Base-by-base conservation (phyloP, 2,113 vertebrate genomes). In the Semnornis frantzii region DNA sequence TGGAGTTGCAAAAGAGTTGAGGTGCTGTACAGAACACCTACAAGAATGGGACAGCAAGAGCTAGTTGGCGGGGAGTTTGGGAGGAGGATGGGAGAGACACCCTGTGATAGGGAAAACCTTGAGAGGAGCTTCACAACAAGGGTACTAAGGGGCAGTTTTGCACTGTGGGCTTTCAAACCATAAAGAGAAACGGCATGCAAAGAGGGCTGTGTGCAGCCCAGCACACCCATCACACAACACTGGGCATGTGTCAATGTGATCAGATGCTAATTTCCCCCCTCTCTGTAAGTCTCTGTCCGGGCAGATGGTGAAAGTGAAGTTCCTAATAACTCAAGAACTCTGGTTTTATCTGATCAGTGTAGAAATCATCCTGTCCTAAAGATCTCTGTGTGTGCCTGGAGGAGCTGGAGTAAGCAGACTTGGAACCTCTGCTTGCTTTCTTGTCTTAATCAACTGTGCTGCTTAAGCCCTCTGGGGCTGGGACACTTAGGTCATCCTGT, bases 181-280 rank as follows among this genome's bases (percentile, higher is more conserved):
- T 71, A 6, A 62, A 81, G 34, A 55, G 39, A 80, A 80, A 48
- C 12, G 68, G 20, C 28, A 64, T 85, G 34, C 37, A 79, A 37
- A n/a, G 34, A 12, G 7, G 18, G 8, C 81, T 65, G 20, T 0
- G 0, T 50, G 44, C 20, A n/a, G 31, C 13, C 15, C 33, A 65
- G 83, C 42, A 50, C 27, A 50, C 12, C 25, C 30, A 8, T 37
- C 24, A 8, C 16, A 13, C 48, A 60, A 2, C 14, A 17, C 34
- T 2, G 4, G 33, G 28, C 6, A 2, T 4, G 17, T 19, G 65
- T 52, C 2, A 1, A 3, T n/a, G 10, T 9, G 20, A 8, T 83
- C 57, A 76, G 46, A 6, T 55, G 55, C 34, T 50, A 5, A 21
- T 25, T 64, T 74, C 9, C 10, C 15, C 46, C 10, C 19, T 55